A percentile compares a stretch with the other conserved stretches of the same genome.
These are phyloP conservation scores for Odontomyia ornata DNA, from an alignment of 2,888 invertebrate species.

Conservation along the genomic window DNA sequence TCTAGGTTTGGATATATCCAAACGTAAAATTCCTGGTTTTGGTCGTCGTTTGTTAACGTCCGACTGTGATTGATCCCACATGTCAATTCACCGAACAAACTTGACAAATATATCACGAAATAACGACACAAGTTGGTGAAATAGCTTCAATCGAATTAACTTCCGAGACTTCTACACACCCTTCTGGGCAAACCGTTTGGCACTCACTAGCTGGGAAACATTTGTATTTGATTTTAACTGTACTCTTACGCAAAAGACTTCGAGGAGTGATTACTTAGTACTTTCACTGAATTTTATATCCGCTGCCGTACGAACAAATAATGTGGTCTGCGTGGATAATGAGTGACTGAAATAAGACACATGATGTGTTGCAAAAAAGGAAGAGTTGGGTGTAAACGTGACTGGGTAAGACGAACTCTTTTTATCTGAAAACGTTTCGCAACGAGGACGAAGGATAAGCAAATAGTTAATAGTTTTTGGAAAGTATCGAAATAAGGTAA, in stretches of 20 bases:
- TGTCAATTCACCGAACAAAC: conserved; percentile 22
- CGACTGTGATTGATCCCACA: conserved; percentile 51
- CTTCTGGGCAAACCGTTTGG: neutral
- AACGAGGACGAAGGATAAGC: neutral
- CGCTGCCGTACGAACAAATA: neutral
- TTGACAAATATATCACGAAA: neutral
- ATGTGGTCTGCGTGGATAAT: conserved; percentile 18
- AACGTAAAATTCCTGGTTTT: conserved; percentile 64
- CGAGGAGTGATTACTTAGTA: conserved; percentile 3
- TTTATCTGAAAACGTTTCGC: neutral
- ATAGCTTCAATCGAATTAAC: neutral
- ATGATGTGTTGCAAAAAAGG: neutral
- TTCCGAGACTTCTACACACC: conserved; percentile 29
- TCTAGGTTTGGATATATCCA: conserved; percentile 65
- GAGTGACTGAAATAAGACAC: conserved; percentile 34
- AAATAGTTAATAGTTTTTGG: too few relatives aligned
- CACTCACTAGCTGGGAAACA: conserved; percentile 24
- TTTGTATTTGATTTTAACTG: conserved; percentile 26
- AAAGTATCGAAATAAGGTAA: neutral
- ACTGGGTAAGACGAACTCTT: conserved; percentile 9
- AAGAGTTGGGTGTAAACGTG: neutral
- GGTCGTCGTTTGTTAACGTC: conserved; percentile 49
- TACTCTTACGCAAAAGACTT: conserved; percentile 6
- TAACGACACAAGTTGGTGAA: neutral
- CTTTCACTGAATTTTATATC: conserved; percentile 16